Conservation (phyloP, 30 jellyfish, hydroid and myxozoan species). For the Nemopilema nomurai region DNA sequence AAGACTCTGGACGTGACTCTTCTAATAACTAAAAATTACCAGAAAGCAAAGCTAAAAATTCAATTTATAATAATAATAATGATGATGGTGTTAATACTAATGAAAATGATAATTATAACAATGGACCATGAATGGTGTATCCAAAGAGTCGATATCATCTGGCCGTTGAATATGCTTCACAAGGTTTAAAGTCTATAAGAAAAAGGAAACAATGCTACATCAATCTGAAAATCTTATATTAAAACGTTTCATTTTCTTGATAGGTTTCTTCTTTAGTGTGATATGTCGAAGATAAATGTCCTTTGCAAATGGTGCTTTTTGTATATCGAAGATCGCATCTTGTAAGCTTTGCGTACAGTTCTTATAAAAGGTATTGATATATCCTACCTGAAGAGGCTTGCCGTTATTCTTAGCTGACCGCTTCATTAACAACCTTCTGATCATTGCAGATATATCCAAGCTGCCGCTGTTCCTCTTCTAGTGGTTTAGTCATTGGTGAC, state of each 20-base stretch:
- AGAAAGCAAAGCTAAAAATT: too few species aligned
- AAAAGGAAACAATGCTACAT: too few species aligned
- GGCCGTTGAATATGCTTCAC: too few species aligned
- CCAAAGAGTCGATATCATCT: too few species aligned
- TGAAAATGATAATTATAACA: too few species aligned
- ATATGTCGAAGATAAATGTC: neutral
- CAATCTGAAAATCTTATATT: too few species aligned
- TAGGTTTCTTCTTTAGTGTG: neutral
- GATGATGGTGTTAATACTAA: too few species aligned
- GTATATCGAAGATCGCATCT: neutral
- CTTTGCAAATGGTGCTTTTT: neutral
- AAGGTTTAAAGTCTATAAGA: too few species aligned
- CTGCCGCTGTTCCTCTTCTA: neutral
- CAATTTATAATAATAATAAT: too few species aligned
- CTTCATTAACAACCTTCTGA: neutral
- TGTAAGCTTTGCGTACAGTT: neutral
- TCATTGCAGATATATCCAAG: neutral
- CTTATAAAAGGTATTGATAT: neutral
- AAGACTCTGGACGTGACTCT: too few species aligned
- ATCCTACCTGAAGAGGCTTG: constrained; percentile 7
- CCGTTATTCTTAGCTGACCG: neutral
- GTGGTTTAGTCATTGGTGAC: neutral
- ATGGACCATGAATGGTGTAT: too few species aligned
- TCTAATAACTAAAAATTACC: too few species aligned
- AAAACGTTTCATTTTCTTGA: neutral